Evolutionary conservation across 2,888 invertebrate genomes (phyloP).

Genomic region (Diloba caeruleocephala): DNA sequence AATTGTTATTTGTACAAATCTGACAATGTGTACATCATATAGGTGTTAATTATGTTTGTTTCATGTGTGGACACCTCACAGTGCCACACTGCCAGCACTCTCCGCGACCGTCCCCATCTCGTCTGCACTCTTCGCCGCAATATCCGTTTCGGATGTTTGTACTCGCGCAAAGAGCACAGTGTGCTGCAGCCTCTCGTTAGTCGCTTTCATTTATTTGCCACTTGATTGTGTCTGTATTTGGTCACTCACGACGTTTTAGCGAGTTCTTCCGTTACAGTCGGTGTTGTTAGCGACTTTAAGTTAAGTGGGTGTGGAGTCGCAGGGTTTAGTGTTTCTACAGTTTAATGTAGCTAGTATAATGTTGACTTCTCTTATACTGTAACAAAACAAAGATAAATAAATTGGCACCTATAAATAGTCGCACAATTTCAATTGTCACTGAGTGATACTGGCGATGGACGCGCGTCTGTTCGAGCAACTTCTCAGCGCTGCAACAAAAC

Average conservation of each 20-base stretch:
- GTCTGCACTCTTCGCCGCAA: constrained; percentile 16
- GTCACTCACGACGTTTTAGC: neutral
- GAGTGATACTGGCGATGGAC: constrained; percentile 2
- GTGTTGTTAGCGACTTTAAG: neutral
- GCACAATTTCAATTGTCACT: constrained; percentile 15
- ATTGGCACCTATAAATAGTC: neutral
- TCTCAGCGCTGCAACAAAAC: constrained; percentile 14
- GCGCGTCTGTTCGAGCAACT: constrained; percentile 1
- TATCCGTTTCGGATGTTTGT: constrained; percentile 24
- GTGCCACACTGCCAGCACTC: too few species aligned
- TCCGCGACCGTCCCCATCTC: neutral
- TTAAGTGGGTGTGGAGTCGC: too few species aligned
- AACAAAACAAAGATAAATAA: neutral
- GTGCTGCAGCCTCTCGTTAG: constrained; percentile 5
- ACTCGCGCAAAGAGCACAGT: neutral
- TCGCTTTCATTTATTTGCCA: constrained; percentile 7
- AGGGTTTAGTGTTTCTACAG: too few species aligned
- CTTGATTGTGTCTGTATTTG: constrained; percentile 5
- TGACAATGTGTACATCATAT: too few species aligned
- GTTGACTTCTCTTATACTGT: too few species aligned
- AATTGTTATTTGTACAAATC: too few species aligned
- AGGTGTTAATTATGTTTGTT: too few species aligned
- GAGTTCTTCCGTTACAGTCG: neutral
- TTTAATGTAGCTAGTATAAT: neutral
- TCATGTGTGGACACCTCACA: too few species aligned